Evolutionary conservation across 1,140 invertebrate species (phyloP).

Genomic region (Drosophila repletoides): DNA sequence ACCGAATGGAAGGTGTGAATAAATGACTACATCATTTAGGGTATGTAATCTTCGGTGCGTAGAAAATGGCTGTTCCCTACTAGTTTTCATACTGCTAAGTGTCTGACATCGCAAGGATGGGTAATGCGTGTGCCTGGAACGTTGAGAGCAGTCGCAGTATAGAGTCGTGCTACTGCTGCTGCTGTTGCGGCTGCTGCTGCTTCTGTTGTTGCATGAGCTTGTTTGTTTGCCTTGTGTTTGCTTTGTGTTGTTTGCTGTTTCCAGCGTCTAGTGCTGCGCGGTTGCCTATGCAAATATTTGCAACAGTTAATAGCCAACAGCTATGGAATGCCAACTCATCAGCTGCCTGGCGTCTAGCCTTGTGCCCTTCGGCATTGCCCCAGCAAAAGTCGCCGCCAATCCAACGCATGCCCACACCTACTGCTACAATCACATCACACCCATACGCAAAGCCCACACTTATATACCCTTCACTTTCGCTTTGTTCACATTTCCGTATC

Average conservation of each 20-base stretch:
- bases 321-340: constrained; percentile 56
- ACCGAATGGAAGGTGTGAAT: no score
- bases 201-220: constrained; percentile 37
- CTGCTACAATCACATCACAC: not conserved
- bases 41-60: not conserved
- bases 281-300: constrained; percentile 72
- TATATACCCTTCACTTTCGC: constrained; percentile 68
- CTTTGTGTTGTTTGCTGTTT: constrained; percentile 58
- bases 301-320: constrained; percentile 73
- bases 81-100: constrained; percentile 27
- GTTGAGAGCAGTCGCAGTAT: constrained; percentile 2
- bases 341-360: constrained; percentile 45
- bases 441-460: not conserved
- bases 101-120: constrained; percentile 20
- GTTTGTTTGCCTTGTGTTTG: constrained; percentile 42
- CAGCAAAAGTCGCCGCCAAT: not conserved
- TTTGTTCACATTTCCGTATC: constrained; percentile 75
- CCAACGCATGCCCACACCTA: not conserved
- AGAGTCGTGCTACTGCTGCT: not conserved
- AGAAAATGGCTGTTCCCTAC: no score
- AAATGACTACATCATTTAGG: no score
- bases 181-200: not conserved
- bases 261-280: constrained; percentile 54
- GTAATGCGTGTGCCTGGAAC: constrained; percentile 5
- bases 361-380: constrained; percentile 32